Evolutionary conservation across 2,888 invertebrate species (phyloP), one percentile per base, ranked within the genome.

Genomic region (Aquatica leii): DNA sequence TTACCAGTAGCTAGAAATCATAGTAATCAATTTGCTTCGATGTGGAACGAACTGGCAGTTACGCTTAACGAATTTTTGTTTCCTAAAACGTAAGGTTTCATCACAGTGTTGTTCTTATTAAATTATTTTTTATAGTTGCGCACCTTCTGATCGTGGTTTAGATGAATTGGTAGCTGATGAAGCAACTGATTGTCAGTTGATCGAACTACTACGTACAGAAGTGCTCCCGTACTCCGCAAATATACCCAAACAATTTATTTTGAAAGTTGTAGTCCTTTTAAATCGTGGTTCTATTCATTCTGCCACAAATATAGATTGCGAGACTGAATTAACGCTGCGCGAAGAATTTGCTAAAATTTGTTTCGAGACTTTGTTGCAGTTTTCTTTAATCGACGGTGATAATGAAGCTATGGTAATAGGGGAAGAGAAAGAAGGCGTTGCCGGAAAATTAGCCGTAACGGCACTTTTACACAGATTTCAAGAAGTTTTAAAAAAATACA

Each of bases 311-410:
- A 85, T 86, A 86, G 92, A 91, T 75, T 90, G 89, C 69, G 94
- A 94, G 76, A 88, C 90, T 63, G 93, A 93, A 76, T 83, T 90
- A 66, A 91, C 94, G 65, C 85, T 97, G 69, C 84, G 97, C 14
- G 97, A 98, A 82, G 97, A 97, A 78, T 97, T 98, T 82, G 97
- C 98, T 46, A 93, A 97, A 77, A 93, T 93, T 0, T 98, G 98
- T 78, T 98, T 98, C 78, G 97, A 98, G 82, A 97, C 97, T 0
- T 83, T 98, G 18, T 84, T 98, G 48, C 96, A 97, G 81, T 97
- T 97, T 83, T 97, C 97, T 0, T 86, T 92, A 77, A 83, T 93
- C 3, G 93, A 93, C 72, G 92, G 92, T 65, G 83, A 88, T 37
- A 86, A 86, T 74, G 78, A 79, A 57, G 76, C 76, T 15, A 58